Evolutionary conservation across 2,113 vertebrate genomes (phyloP).

Genomic region (Pelecanus crispus): DNA sequence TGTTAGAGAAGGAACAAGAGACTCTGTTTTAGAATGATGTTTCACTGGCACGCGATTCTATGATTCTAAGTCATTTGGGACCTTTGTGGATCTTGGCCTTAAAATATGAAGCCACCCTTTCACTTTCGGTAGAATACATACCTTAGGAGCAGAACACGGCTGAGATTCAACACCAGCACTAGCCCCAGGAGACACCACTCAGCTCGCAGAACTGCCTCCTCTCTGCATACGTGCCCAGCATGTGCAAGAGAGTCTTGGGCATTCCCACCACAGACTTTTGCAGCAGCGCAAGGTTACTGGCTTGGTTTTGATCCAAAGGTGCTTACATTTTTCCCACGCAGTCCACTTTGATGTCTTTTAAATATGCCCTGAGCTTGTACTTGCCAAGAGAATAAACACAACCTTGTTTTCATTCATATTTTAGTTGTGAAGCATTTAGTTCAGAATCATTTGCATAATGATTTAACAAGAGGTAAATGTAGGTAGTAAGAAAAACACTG

Average conservation of each 20-base stretch:
- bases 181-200: neutral
- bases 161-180: neutral
- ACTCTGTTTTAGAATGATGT: neutral
- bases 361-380: neutral
- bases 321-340: neutral
- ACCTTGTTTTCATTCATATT: neutral
- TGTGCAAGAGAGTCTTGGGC: neutral
- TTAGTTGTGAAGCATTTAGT: neutral
- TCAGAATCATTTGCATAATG: neutral
- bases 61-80: neutral
- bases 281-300: neutral
- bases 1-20: neutral
- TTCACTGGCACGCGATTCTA: neutral
- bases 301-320: neutral
- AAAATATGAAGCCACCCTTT: neutral
- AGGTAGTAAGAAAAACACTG: neutral
- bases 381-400: neutral
- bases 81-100: neutral
- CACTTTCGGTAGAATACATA: neutral
- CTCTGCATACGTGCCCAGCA: neutral
- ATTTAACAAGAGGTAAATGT: neutral
- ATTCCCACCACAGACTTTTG: neutral
- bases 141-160: neutral
- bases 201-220: neutral
- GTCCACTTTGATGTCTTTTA: slow-evolving; percentile 1